Percentiles rank a stretch among this genome's conserved stretches.
Evolutionary conservation across 2,797 vertebrate genomes (phyloP).

Genomic region (Oryzias dopingdopingensis): DNA sequence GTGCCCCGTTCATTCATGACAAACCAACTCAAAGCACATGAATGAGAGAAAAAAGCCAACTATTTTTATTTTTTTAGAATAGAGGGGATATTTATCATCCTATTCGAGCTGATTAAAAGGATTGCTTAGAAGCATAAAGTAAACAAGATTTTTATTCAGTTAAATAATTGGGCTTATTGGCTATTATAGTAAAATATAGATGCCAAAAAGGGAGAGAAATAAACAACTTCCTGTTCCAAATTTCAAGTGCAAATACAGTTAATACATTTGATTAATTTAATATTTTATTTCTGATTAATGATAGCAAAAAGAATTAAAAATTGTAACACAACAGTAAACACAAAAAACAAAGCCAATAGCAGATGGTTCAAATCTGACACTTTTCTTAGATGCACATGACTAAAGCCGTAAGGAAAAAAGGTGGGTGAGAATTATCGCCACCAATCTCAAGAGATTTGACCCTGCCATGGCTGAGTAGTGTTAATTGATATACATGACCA

Average conservation of each 20-base stretch:
- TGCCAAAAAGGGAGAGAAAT: too few species aligned
- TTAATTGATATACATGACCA: conserved; percentile 94
- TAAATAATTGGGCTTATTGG: too few species aligned
- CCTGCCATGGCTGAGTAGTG: conserved; percentile 70
- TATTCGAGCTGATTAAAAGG: background rate
- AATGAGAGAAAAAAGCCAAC: conserved; percentile 5
- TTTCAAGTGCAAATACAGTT: too few species aligned
- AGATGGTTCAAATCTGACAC: conserved; percentile 10
- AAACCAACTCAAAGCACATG: conserved; percentile 30
- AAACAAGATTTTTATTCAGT: too few species aligned
- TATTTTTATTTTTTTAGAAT: background rate
- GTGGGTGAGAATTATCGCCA: conserved; percentile 49
- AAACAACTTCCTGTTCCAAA: too few species aligned
- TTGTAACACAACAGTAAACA: background rate
- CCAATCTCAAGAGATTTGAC: conserved; percentile 62
- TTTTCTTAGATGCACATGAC: conserved; percentile 44
- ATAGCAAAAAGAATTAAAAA: background rate
- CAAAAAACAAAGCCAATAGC: background rate
- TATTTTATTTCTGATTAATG: too few species aligned
- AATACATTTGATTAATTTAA: too few species aligned
- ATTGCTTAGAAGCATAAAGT: too few species aligned
- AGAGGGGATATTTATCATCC: background rate
- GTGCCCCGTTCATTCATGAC: conserved; percentile 24
- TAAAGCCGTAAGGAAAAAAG: conserved; percentile 48
- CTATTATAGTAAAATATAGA: too few species aligned